These are phyloP conservation scores for Tricholaema leucomelas DNA, from an alignment of 2,113 vertebrate species.

Conservation along the genomic window DNA sequence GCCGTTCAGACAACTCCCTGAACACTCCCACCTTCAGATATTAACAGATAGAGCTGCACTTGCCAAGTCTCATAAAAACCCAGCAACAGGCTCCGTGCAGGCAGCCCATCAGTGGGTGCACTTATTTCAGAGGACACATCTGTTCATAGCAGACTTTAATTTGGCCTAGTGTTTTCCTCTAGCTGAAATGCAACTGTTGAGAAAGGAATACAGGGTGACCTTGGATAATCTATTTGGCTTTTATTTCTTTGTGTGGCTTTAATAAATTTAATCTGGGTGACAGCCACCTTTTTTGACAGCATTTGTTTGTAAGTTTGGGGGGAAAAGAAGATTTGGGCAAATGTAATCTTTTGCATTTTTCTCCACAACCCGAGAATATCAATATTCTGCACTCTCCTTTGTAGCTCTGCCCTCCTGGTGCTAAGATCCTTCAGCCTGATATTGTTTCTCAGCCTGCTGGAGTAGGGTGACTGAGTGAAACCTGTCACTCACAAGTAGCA, in stretches of 20 bases:
- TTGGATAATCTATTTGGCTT: neutral
- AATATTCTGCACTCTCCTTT: neutral
- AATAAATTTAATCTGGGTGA: neutral
- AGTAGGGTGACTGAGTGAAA: neutral
- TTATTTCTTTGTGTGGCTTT: neutral
- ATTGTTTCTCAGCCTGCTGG: neutral
- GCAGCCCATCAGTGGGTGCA: neutral
- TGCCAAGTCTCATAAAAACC: slow-evolving; percentile 43
- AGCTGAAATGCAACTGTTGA: neutral
- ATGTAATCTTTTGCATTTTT: neutral
- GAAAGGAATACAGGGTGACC: neutral
- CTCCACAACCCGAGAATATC: neutral
- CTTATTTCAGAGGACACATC: neutral
- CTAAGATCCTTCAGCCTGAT: neutral
- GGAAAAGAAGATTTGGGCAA: neutral
- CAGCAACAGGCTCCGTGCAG: slow-evolving; percentile 4
- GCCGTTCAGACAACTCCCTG: slow-evolving; percentile 55
- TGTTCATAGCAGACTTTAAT: neutral
- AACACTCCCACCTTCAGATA: slow-evolving; percentile 58
- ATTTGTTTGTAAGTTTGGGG: neutral
- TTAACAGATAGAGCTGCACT: slow-evolving; percentile 36
- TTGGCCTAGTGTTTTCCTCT: neutral
- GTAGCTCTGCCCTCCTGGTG: neutral
- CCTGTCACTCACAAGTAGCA: neutral
- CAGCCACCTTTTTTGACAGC: neutral